phyloP scores from a whole-genome alignment of 2,113 vertebrate genomes.

The Petromus typicus region DNA sequence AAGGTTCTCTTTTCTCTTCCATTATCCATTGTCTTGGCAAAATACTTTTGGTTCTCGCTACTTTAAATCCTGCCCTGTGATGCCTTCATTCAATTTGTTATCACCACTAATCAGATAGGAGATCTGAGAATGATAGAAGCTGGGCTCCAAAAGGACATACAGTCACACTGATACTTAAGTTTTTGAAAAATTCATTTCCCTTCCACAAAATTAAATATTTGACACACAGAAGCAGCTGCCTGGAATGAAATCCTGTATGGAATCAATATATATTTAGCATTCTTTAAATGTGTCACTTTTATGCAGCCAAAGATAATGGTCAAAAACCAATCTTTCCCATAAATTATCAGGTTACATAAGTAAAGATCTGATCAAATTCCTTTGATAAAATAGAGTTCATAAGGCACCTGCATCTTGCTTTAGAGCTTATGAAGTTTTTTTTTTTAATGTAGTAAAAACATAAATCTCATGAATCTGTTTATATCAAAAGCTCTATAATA shows the following conservation, averaged over 20 bases:
- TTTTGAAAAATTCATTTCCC: neutral
- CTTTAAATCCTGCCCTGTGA: neutral
- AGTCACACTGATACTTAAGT: neutral
- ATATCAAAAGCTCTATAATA: slow-evolving; percentile 24
- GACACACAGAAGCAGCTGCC: neutral
- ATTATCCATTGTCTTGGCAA: slow-evolving; percentile 55
- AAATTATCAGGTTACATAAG: slow-evolving; percentile 46
- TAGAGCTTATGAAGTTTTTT: neutral
- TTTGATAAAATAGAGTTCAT: neutral
- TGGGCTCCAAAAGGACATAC: neutral
- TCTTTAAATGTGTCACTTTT: slow-evolving; percentile 18
- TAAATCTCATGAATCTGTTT: slow-evolving; percentile 32
- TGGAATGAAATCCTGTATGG: neutral
- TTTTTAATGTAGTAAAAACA: slow-evolving; percentile 4
- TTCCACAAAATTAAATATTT: neutral
- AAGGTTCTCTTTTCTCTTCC: slow-evolving; percentile 45
- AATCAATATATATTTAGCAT: slow-evolving; percentile 12
- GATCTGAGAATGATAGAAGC: neutral
- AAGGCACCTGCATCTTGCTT: neutral
- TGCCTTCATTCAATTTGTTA: neutral
- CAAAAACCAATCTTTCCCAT: neutral
- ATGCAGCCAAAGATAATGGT: neutral
- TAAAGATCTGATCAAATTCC: neutral
- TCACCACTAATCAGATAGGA: neutral
- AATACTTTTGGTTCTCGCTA: slow-evolving; percentile 30